Conservation (phyloP, 2,888 invertebrate species). For the Dorcus parallelipipedus region DNA sequence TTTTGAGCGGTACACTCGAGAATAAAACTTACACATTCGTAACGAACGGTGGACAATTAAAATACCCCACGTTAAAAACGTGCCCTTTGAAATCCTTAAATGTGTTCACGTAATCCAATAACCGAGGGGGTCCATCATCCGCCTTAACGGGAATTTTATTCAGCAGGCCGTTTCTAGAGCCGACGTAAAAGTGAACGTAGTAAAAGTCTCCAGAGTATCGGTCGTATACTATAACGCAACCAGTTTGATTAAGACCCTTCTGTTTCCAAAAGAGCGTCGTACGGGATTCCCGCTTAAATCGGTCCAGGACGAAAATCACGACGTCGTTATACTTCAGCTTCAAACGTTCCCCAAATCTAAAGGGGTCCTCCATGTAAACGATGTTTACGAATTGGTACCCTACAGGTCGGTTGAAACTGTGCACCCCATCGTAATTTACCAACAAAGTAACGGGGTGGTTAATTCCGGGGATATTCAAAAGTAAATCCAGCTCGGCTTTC, state of each 20-base stretch:
- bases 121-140: not conserved
- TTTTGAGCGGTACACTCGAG: too few relatives aligned
- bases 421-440: constrained; percentile 8
- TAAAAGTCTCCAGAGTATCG: constrained; percentile 3
- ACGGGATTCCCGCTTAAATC: not conserved
- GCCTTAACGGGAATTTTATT: constrained; percentile 5
- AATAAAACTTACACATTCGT: constrained; percentile 5
- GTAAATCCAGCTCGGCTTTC: not conserved
- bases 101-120: constrained; percentile 11
- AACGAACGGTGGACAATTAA: constrained; percentile 12
- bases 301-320: constrained; percentile 7
- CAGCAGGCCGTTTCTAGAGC: constrained; percentile 3
- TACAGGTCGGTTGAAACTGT: constrained; percentile 4
- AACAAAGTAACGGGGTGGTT: not conserved
- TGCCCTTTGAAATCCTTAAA: constrained; percentile 18
- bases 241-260: constrained; percentile 8
- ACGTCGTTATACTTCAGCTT: constrained; percentile 11
- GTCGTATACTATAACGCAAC: constrained; percentile 9
- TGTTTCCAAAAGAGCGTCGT: constrained; percentile 5
- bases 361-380: constrained; percentile 10
- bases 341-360: constrained; percentile 3
- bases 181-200: constrained; percentile 14
- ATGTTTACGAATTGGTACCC: constrained; percentile 11
- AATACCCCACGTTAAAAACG: constrained; percentile 13
- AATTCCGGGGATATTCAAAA: not conserved